Evolutionary conservation across 1,140 invertebrate species (phyloP).

Genomic region (Himalopsyche phryganea): DNA sequence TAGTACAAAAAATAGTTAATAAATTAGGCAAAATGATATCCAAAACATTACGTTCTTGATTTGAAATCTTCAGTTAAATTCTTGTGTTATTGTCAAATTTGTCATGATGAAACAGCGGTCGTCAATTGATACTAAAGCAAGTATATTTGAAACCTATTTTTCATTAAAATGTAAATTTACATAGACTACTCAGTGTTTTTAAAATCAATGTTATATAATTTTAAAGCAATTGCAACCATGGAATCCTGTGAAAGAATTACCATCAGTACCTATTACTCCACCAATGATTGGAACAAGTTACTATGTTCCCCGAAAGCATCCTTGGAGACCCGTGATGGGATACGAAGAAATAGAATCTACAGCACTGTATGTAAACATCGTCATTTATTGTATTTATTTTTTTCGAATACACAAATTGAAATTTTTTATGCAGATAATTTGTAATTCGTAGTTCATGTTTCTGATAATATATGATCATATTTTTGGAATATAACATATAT

Average conservation of each 20-base stretch:
- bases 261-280: slow-evolving; percentile 40
- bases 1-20: too few species aligned
- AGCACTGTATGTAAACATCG: slow-evolving; percentile 62
- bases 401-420: not conserved
- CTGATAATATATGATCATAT: too few species aligned
- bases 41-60: not conserved
- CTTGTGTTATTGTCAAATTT: not conserved
- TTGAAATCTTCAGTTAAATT: not conserved
- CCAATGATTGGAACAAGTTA: slow-evolving; percentile 49
- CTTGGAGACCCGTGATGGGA: slow-evolving; percentile 73
- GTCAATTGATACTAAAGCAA: too few species aligned
- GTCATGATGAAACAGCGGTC: not conserved
- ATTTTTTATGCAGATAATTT: too few species aligned
- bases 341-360: slow-evolving; percentile 70
- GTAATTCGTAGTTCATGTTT: too few species aligned
- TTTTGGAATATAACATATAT: too few species aligned
- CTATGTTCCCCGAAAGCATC: slow-evolving; percentile 62
- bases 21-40: too few species aligned
- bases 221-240: slow-evolving; percentile 61
- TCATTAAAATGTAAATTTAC: too few species aligned
- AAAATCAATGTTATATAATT: too few species aligned
- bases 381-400: slow-evolving; percentile 7
- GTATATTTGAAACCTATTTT: too few species aligned
- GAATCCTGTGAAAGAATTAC: slow-evolving; percentile 50
- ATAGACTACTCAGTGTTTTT: too few species aligned